A percentile compares a stretch with the other conserved stretches of the same genome.
These are phyloP conservation scores for Oryzias dopingdopingensis DNA, from an alignment of 2,797 vertebrate species.

Conservation along the genomic window DNA sequence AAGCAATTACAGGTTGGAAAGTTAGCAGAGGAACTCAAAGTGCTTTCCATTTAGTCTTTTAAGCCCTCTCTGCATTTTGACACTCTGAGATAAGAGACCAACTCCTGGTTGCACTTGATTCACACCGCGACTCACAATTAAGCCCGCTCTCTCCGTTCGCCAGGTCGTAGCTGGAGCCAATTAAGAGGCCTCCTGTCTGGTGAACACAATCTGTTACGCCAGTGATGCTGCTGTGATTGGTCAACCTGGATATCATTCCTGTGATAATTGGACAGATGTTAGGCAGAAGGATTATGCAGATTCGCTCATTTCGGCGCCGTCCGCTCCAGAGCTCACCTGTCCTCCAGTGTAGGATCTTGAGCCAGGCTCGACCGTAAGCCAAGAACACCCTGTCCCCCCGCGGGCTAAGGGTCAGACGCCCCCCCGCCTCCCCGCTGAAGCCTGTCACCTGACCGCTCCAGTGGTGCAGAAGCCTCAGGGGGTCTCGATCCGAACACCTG, in stretches of 20 bases:
- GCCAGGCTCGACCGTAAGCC: constrained; percentile 72
- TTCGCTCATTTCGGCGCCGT: constrained; percentile 22
- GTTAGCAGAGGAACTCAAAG: constrained; percentile 43
- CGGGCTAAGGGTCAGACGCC: constrained; percentile 73
- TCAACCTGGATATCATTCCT: constrained; percentile 77
- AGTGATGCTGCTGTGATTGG: constrained; percentile 81
- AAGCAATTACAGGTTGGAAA: not conserved
- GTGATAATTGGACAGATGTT: constrained; percentile 72
- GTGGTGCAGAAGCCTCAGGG: constrained; percentile 71
- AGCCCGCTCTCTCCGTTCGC: constrained; percentile 77
- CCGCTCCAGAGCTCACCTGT: constrained; percentile 64
- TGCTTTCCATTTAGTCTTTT: constrained; percentile 31
- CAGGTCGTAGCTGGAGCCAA: constrained; percentile 81
- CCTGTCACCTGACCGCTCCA: constrained; percentile 75
- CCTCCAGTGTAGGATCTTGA: constrained; percentile 81
- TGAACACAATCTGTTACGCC: constrained; percentile 82
- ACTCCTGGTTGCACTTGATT: constrained; percentile 24
- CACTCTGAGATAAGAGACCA: constrained; percentile 7
- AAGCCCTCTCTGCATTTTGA: constrained; percentile 20
- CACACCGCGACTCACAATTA: constrained; percentile 73
- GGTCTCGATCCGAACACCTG: constrained; percentile 55
- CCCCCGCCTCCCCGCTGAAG: constrained; percentile 47
- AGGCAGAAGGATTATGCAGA: constrained; percentile 50
- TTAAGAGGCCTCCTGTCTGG: constrained; percentile 78
- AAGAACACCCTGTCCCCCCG: constrained; percentile 74